Conservation (phyloP, 2,113 vertebrate genomes). For the Grallaria varia region DNA sequence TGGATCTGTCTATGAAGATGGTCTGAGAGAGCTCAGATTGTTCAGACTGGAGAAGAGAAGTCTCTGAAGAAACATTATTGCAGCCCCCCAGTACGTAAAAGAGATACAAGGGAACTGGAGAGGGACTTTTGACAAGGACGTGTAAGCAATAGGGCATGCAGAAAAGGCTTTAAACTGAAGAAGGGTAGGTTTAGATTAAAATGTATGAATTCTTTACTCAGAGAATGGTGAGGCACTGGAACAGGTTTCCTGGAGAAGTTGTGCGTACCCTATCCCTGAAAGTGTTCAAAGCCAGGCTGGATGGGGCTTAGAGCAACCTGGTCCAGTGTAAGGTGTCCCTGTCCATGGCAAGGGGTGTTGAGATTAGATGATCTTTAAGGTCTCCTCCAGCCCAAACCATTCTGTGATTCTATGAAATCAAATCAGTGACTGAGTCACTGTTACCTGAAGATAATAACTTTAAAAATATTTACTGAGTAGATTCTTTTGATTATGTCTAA, state of each 20-base stretch:
- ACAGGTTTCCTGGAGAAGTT: neutral
- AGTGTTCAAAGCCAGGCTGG: neutral
- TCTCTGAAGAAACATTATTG: neutral
- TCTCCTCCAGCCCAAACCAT: neutral
- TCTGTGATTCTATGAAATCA: neutral
- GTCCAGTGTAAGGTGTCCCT: neutral
- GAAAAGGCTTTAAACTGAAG: neutral
- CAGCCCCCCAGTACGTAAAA: neutral
- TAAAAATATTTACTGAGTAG: neutral
- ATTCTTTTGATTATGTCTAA: neutral
- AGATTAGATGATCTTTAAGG: neutral
- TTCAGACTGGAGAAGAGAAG: neutral
- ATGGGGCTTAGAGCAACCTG: neutral
- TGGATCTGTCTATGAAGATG: neutral
- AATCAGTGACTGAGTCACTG: neutral
- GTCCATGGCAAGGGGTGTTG: neutral
- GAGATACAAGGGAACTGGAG: neutral
- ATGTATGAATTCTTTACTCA: neutral
- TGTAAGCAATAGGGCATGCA: neutral
- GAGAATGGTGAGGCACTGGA: neutral
- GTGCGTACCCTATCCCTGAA: neutral
- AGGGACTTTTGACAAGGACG: neutral
- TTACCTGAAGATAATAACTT: neutral
- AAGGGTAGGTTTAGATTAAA: neutral
- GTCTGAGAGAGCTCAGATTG: neutral